Conservation (phyloP, 2,888 invertebrate species). For the Vannuccia rotundouncinata region DNA sequence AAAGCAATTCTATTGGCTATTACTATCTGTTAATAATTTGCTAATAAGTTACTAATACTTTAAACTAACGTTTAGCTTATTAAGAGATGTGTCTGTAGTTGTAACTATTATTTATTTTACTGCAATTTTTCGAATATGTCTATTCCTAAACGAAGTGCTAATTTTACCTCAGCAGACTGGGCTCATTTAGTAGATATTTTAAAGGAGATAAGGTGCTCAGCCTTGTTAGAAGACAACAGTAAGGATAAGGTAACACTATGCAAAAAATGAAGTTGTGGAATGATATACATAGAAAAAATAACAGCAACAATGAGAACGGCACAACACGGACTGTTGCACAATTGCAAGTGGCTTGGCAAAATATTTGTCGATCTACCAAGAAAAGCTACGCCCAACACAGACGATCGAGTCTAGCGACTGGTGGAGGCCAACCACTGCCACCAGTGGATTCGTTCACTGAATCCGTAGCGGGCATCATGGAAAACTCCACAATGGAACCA, state of each 20-base stretch:
- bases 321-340: not conserved
- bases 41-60: not conserved
- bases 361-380: not conserved
- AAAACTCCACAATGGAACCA: constrained; percentile 19
- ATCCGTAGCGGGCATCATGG: constrained; percentile 9
- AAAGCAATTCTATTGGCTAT: constrained; percentile 18
- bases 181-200: constrained; percentile 20
- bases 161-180: not conserved
- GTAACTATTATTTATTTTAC: constrained; percentile 11
- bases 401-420: constrained; percentile 1
- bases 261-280: constrained; percentile 9
- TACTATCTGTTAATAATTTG: constrained; percentile 25
- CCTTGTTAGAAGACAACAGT: constrained; percentile 17
- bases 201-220: constrained; percentile 7
- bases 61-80: constrained; percentile 14
- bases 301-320: not conserved
- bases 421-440: constrained; percentile 18
- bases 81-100: not conserved
- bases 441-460: constrained; percentile 4
- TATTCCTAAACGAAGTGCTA: not conserved
- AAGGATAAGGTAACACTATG: constrained; percentile 21
- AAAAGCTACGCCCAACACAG: not conserved
- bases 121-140: constrained; percentile 2
- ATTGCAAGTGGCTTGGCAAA: constrained; percentile 11
- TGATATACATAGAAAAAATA: not conserved